Conservation (phyloP, 2,888 invertebrate genomes). For the Leptopterna dolabrata region DNA sequence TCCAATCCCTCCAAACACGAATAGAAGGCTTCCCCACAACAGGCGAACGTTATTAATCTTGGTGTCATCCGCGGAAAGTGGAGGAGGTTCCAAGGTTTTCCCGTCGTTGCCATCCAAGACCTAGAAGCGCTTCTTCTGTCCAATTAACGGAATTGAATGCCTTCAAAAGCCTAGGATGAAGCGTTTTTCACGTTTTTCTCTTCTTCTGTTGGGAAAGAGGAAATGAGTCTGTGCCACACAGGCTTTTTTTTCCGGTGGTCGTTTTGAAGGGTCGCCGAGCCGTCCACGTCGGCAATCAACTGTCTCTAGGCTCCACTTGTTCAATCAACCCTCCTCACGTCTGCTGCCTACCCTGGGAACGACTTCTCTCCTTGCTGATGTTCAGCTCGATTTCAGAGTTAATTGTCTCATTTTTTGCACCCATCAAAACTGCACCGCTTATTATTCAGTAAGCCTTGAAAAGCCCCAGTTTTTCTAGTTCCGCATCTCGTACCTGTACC, state of each 20-base stretch:
- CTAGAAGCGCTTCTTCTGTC: not conserved
- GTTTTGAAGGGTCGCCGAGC: not conserved
- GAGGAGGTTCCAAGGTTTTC: not conserved
- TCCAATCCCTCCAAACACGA: not conserved
- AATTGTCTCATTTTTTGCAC: too few species aligned
- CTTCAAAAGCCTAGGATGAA: not conserved
- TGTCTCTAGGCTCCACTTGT: not conserved
- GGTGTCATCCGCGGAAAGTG: not conserved
- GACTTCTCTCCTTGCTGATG: not conserved
- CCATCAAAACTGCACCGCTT: too few species aligned
- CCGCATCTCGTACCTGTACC: too few species aligned
- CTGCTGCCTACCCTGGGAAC: not conserved
- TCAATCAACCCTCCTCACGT: not conserved
- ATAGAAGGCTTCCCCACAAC: not conserved
- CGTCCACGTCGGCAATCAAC: constrained; percentile 3
- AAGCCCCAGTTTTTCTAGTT: too few species aligned
- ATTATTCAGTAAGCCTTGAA: too few species aligned
- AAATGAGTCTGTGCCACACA: not conserved
- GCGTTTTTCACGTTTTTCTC: not conserved
- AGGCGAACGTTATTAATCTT: not conserved
- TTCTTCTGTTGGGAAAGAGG: not conserved
- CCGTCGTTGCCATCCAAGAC: not conserved
- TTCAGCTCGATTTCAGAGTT: not conserved
- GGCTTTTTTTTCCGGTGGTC: not conserved
- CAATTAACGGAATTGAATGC: constrained; percentile 19